Evolutionary conservation across 2,797 vertebrate species (phyloP), one percentile per base, ranked within the genome.

Genomic region (Thalassophryne amazonica): DNA sequence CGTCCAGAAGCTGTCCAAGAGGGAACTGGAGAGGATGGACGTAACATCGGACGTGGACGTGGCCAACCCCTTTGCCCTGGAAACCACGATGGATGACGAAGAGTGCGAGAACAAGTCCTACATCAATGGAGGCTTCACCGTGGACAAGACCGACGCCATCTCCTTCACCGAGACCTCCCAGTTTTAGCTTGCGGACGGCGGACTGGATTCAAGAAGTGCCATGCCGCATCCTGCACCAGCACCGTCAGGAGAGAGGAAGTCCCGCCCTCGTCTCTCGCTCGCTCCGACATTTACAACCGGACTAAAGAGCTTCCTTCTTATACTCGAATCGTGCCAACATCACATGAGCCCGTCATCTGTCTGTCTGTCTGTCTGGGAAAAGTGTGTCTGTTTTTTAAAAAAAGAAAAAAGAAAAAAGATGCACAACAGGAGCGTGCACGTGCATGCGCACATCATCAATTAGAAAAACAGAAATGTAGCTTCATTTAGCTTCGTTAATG

Each of bases 111-210:
- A 96, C 85, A 97, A 96, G 76, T 95, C 97, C 0, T 99, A 99
- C 0, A 33, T 99, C 66, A 99, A 99, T 0, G 97, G 97, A 41
- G 96, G 95, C 40, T 99, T 99, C 84, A 92, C 95, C 0, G 66
- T 98, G 1, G 97, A 99, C 89, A 99, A 96, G 81, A 95, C 94
- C 7, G 97, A 99, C 39, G 88, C 93, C 1, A 93, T 98, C 86
- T 98, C 96, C 12, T 98, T 98, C 63, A 99, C 95, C 0, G 94
- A 99, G 78, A 99, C 96, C 39, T 99, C 97, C 27, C 95, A 98
- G 84, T 99, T 99, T 84, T 99, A 93, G 90, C 47, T 51, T 46
- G 16, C 34, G 40, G 49, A 24, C 9, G 41, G 63, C 35, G 70
- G 43, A 6, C 47, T 73, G 67, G 30, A 50, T 48, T 37, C 47